phyloP scores from a whole-genome alignment of 2,113 vertebrate species.

The Chauna torquata region DNA sequence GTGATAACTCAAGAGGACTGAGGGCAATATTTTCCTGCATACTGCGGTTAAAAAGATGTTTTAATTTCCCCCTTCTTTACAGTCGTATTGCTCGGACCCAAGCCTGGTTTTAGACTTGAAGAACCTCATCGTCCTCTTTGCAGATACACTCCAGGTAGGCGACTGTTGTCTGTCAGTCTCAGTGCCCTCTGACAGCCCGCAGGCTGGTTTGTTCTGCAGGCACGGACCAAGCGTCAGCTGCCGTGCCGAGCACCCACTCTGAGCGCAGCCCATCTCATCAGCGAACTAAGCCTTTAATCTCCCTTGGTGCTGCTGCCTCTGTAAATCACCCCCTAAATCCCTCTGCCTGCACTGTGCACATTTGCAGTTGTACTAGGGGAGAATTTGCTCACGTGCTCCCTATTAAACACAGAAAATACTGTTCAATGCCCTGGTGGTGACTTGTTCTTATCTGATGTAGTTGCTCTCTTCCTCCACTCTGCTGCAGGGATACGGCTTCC shows the following conservation, averaged over 20 bases:
- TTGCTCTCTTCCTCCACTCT: neutral
- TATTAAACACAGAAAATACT: rapidly evolving
- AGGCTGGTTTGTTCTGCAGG: rapidly evolving
- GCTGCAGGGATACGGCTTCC: constrained; percentile 92
- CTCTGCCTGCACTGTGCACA: rapidly evolving
- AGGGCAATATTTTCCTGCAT: neutral
- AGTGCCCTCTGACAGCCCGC: neutral
- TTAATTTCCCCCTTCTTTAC: neutral
- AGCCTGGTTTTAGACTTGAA: constrained; percentile 94
- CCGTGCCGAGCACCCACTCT: neutral
- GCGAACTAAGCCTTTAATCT: neutral
- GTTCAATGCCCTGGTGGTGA: rapidly evolving
- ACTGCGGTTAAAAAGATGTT: neutral
- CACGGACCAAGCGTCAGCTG: neutral
- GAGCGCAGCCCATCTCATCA: neutral
- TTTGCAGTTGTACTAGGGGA: too few species aligned
- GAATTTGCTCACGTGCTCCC: neutral
- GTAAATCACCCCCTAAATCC: rapidly evolving
- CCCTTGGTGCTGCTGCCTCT: neutral
- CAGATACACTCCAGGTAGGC: constrained; percentile 93
- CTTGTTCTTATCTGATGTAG: neutral
- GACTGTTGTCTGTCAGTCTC: neutral
- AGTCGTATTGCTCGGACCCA: constrained; percentile 97
- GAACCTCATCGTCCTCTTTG: constrained; percentile 97
- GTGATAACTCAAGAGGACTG: neutral